A percentile compares a stretch with the other conserved stretches of the same genome.
These are phyloP conservation scores for Microtus oregoni DNA, from an alignment of 2,113 vertebrate species.

Conservation along the genomic window DNA sequence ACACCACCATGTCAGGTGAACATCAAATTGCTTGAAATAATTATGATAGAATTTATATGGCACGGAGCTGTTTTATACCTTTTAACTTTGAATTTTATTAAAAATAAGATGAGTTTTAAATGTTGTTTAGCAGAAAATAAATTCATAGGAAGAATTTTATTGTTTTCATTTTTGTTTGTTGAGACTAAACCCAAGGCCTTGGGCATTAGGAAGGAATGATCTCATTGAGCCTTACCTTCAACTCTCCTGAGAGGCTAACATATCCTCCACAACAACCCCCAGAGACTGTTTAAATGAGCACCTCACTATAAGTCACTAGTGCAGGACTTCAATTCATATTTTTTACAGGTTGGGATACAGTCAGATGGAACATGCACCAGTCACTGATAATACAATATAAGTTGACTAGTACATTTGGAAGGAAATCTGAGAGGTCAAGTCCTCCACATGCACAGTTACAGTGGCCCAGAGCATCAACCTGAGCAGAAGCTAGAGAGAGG, in stretches of 20 bases:
- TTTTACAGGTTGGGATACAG: constrained; percentile 40
- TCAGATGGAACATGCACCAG: not conserved
- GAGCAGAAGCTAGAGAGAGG: too few relatives aligned
- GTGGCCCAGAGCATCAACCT: not conserved
- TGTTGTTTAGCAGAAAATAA: not conserved
- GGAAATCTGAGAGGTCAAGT: not conserved
- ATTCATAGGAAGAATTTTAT: not conserved
- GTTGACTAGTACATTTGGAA: not conserved
- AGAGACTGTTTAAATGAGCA: not conserved
- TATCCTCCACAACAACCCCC: not conserved
- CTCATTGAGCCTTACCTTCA: not conserved
- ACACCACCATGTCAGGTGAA: not conserved
- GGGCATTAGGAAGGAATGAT: not conserved
- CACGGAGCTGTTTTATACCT: not conserved
- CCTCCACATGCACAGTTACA: not conserved
- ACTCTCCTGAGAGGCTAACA: not conserved
- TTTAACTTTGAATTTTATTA: constrained; percentile 26
- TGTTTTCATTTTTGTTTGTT: not conserved
- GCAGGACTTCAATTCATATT: not conserved
- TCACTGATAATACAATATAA: not conserved
- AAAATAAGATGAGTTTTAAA: not conserved
- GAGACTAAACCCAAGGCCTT: not conserved
- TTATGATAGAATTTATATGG: constrained; percentile 37
- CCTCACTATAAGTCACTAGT: not conserved
- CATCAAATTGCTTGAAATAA: constrained; percentile 6